phyloP scores from a whole-genome alignment of 2,797 vertebrate genomes.

The Apodemus agrarius region DNA sequence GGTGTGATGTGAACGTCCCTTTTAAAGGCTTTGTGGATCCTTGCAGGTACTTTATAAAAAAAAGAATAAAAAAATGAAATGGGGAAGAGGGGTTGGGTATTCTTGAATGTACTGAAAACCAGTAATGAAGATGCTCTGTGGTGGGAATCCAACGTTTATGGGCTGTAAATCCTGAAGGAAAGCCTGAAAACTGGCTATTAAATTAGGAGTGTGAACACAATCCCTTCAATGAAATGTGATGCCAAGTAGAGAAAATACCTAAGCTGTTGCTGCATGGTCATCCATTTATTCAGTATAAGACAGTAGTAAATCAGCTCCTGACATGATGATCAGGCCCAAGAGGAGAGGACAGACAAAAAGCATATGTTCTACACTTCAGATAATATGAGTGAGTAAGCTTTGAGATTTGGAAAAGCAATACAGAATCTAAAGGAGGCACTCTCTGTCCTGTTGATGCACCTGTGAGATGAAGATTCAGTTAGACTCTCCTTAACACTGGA shows the following conservation, averaged over 20 bases:
- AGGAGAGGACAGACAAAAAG: not conserved
- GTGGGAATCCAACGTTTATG: not conserved
- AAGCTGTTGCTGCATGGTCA: not conserved
- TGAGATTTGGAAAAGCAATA: not conserved
- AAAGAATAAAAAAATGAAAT: not conserved
- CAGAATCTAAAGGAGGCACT: not conserved
- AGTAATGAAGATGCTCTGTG: not conserved
- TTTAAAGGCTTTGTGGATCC: not conserved
- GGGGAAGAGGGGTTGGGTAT: not conserved
- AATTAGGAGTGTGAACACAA: not conserved
- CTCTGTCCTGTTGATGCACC: not conserved
- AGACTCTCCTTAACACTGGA: not conserved
- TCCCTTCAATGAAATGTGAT: not conserved
- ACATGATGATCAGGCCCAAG: not conserved
- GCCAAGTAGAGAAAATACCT: not conserved
- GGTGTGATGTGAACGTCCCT: not conserved
- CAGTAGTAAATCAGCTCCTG: not conserved
- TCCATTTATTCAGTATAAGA: not conserved
- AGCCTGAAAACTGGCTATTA: not conserved
- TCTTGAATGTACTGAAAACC: not conserved
- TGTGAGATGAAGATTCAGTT: not conserved
- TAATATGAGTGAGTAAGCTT: not conserved
- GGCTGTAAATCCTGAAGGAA: not conserved
- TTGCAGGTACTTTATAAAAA: not conserved
- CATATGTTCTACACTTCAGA: not conserved